These are phyloP conservation scores for Polydrusus pterygomalis DNA, from an alignment of 2,888 invertebrate species.

Conservation along the genomic window DNA sequence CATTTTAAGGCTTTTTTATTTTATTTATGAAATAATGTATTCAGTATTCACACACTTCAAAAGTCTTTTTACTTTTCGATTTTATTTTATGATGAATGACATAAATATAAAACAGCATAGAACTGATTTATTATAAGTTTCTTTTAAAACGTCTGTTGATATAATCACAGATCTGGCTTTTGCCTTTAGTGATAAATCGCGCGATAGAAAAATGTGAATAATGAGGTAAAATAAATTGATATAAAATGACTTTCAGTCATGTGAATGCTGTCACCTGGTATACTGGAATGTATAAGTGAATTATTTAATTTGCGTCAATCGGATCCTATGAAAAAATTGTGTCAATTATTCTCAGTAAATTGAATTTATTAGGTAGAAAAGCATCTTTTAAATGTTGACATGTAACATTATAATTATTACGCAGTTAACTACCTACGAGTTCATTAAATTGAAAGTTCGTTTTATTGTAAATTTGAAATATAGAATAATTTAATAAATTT, in stretches of 20 bases:
- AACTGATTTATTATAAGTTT: constrained; percentile 45
- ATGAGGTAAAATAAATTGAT: constrained; percentile 46
- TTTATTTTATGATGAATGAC: constrained; percentile 32
- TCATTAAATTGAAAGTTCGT: not conserved
- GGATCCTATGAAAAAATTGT: constrained; percentile 51
- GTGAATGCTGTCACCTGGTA: constrained; percentile 52
- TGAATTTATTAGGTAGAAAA: constrained; percentile 58
- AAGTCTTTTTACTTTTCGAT: constrained; percentile 8
- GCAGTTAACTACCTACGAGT: not conserved
- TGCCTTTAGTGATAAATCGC: constrained; percentile 33
- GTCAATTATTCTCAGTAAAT: constrained; percentile 61
- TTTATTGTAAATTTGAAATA: not conserved
- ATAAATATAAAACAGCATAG: constrained; percentile 25
- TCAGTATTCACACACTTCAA: not conserved
- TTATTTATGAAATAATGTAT: too few species aligned
- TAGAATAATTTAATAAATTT: not conserved
- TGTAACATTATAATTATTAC: constrained; percentile 19
- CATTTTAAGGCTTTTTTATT: not conserved
- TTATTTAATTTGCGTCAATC: constrained; percentile 20
- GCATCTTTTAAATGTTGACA: constrained; percentile 23
- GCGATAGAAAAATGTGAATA: constrained; percentile 40
- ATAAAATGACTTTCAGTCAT: constrained; percentile 32
- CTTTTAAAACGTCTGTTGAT: constrained; percentile 33
- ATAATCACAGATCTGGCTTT: constrained; percentile 42
- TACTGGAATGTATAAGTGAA: constrained; percentile 53